These are phyloP conservation scores for Meloidogyne exigua DNA, from an alignment of 1,140 invertebrate genomes.

Conservation along the genomic window DNA sequence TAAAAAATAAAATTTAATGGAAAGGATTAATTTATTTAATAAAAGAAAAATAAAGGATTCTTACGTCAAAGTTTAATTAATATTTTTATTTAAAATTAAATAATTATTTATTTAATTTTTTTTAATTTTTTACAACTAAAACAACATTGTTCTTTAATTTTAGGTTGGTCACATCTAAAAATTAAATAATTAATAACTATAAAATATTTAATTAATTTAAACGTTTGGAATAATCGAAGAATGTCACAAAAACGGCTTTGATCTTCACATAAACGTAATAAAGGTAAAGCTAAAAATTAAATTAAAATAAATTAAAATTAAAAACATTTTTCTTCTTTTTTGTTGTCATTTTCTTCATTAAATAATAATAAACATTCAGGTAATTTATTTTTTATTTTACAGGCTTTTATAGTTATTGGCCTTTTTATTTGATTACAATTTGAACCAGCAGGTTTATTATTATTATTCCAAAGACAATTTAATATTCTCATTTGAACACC, in stretches of 20 bases:
- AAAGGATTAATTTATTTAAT: no score
- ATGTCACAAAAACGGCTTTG: constrained; percentile 47
- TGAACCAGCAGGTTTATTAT: constrained; percentile 44
- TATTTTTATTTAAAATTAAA: no score
- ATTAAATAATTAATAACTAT: constrained; percentile 11
- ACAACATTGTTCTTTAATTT: constrained; percentile 41
- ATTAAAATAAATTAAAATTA: constrained; percentile 18
- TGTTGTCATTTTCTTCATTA: not conserved
- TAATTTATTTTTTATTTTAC: constrained; percentile 26
- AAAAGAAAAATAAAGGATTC: no score
- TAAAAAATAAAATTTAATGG: no score
- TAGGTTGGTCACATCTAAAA: constrained; percentile 41
- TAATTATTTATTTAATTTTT: not conserved
- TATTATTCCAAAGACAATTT: constrained; percentile 49
- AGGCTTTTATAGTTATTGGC: constrained; percentile 42
- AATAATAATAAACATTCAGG: constrained; percentile 15
- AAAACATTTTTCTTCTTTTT: constrained; percentile 11
- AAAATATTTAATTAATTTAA: constrained; percentile 27
- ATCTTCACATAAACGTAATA: constrained; percentile 36
- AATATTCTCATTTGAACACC: constrained; percentile 50
- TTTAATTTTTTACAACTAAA: constrained; percentile 34
- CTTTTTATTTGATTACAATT: constrained; percentile 43
- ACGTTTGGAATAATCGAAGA: constrained; percentile 46
- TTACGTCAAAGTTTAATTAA: no score
- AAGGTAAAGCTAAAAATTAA: constrained; percentile 6